Percentiles rank a stretch among this genome's conserved stretches.
Conservation (phyloP, 2,888 invertebrate species). For the Blomia tropicalis region DNA sequence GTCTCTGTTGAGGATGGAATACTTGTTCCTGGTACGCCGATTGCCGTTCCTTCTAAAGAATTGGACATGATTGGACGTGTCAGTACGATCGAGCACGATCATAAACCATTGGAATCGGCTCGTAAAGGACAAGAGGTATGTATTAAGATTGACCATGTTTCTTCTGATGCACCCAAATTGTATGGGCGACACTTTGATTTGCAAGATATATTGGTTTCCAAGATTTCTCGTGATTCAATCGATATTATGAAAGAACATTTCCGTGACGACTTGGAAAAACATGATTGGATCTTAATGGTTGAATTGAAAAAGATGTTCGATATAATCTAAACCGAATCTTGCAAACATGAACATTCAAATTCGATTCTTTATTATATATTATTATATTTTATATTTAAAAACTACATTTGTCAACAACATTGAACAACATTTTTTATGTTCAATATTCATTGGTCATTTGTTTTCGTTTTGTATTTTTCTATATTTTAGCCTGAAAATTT, state of each 20-base stretch:
- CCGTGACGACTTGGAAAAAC: conserved; percentile 86
- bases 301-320: conserved; percentile 94
- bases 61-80: conserved; percentile 65
- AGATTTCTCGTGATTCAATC: conserved; percentile 94
- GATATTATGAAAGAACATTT: conserved; percentile 99
- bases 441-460: too few species aligned
- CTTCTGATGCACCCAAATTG: conserved; percentile 98
- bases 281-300: conserved; percentile 95
- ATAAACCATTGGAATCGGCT: conserved; percentile 83
- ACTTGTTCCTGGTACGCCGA: conserved; percentile 85
- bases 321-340: conserved; percentile 64
- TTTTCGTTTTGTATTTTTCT: too few species aligned
- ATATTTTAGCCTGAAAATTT: too few species aligned
- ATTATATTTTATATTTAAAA: too few species aligned
- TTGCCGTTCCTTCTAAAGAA: conserved; percentile 90
- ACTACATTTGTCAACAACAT: too few species aligned
- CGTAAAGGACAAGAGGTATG: conserved; percentile 88
- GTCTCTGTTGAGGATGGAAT: conserved; percentile 89
- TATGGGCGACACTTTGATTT: conserved; percentile 95
- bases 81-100: conserved; percentile 85
- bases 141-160: conserved; percentile 87
- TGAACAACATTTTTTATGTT: too few species aligned
- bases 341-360: too few species aligned
- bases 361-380: too few species aligned
- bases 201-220: conserved; percentile 69